Evolutionary conservation across 2,888 invertebrate genomes (phyloP).

Genomic region (Dromius quadrimaculatus): DNA sequence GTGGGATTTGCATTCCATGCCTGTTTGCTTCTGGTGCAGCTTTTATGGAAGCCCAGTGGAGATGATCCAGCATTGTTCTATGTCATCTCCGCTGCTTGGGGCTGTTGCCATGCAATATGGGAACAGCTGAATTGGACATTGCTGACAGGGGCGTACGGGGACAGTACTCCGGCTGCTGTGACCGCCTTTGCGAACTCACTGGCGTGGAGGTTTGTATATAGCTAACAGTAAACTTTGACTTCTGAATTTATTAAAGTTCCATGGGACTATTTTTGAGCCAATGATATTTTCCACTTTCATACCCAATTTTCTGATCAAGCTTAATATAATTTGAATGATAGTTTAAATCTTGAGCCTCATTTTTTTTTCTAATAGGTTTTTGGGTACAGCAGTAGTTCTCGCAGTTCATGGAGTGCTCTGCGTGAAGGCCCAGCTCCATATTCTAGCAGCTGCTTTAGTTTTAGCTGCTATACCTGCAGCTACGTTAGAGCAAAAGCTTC

Average conservation of each 20-base stretch:
- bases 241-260: too few species aligned
- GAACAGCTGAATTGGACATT: slow-evolving; percentile 76
- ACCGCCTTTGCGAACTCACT: slow-evolving; percentile 69
- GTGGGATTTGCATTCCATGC: slow-evolving; percentile 86
- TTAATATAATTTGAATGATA: too few species aligned
- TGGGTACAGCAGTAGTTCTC: slow-evolving; percentile 74
- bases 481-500: slow-evolving; percentile 69
- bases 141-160: slow-evolving; percentile 64
- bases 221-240: too few species aligned
- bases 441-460: slow-evolving; percentile 67
- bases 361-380: not conserved
- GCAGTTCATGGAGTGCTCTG: slow-evolving; percentile 75
- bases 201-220: slow-evolving; percentile 70
- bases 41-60: slow-evolving; percentile 84
- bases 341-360: too few species aligned
- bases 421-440: slow-evolving; percentile 67
- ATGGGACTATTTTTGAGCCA: too few species aligned
- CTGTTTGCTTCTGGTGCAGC: slow-evolving; percentile 80
- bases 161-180: slow-evolving; percentile 68
- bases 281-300: too few species aligned
- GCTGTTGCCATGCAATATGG: slow-evolving; percentile 89
- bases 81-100: slow-evolving; percentile 88
- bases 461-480: slow-evolving; percentile 69
- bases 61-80: slow-evolving; percentile 86
- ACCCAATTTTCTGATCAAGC: too few species aligned